These are phyloP conservation scores for Hycleus phaleratus DNA, from an alignment of 1,140 invertebrate species.

Conservation along the genomic window DNA sequence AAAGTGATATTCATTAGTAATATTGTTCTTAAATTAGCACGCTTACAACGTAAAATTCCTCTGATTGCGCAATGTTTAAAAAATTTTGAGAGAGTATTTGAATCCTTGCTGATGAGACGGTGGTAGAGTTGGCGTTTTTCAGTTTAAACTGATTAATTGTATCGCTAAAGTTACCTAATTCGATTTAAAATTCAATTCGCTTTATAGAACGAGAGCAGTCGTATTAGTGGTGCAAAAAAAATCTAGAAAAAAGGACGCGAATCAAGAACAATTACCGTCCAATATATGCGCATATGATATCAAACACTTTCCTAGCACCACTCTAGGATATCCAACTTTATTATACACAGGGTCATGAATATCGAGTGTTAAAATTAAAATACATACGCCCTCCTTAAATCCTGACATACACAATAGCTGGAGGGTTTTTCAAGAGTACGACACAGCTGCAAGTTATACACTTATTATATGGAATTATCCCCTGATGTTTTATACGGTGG, in stretches of 20 bases:
- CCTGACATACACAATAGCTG: conserved; percentile 24
- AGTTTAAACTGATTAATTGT: too few species aligned
- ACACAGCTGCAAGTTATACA: conserved; percentile 26
- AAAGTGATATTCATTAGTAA: too few species aligned
- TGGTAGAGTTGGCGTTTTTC: too few species aligned
- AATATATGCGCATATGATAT: conserved; percentile 26
- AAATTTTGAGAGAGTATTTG: too few species aligned
- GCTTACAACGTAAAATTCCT: too few species aligned
- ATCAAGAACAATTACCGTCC: conserved; percentile 20
- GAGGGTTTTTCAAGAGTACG: conserved; percentile 22
- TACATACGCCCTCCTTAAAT: conserved; percentile 33
- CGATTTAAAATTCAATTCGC: too few species aligned
- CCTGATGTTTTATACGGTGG: neutral
- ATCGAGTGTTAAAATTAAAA: conserved; percentile 39
- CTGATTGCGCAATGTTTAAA: too few species aligned
- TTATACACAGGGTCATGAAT: conserved; percentile 38
- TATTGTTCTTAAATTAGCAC: too few species aligned
- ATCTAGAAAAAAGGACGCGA: conserved; percentile 24
- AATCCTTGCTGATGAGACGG: too few species aligned
- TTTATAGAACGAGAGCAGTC: too few species aligned
- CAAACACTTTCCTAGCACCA: conserved; percentile 20
- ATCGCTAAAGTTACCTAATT: too few species aligned
- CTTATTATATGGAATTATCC: too few species aligned
- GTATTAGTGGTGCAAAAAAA: neutral
- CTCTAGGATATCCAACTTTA: conserved; percentile 33